A percentile compares a stretch with the other conserved stretches of the same genome.
Conservation (phyloP, 1,140 invertebrate genomes). For the Orius insidiosus region DNA sequence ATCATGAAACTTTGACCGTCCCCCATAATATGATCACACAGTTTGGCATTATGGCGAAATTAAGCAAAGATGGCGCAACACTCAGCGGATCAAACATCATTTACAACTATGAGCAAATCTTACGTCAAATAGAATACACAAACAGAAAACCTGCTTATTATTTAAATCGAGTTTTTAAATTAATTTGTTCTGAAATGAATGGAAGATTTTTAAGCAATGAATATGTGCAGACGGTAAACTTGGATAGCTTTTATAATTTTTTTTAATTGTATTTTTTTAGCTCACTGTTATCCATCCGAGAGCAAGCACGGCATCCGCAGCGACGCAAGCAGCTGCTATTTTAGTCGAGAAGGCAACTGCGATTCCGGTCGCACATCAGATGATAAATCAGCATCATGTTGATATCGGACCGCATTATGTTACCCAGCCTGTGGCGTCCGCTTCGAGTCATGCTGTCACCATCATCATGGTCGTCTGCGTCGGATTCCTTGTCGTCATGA, state of each 20-base stretch:
- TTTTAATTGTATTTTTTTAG: slow-evolving; percentile 26
- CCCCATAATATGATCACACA: slow-evolving; percentile 54
- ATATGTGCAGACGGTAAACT: slow-evolving; percentile 78
- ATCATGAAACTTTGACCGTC: slow-evolving; percentile 71
- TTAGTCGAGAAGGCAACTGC: slow-evolving; percentile 7
- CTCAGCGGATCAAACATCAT: slow-evolving; percentile 70
- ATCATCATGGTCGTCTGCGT: slow-evolving; percentile 86
- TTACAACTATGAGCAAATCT: slow-evolving; percentile 66
- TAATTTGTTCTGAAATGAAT: slow-evolving; percentile 84
- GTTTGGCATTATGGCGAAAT: slow-evolving; percentile 54
- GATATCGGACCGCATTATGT: slow-evolving; percentile 26
- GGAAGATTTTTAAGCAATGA: slow-evolving; percentile 86
- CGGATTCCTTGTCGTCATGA: slow-evolving; percentile 69
- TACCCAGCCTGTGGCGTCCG: slow-evolving; percentile 23
- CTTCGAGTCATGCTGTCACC: slow-evolving; percentile 45
- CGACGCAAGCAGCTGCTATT: slow-evolving; percentile 10
- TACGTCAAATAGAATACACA: slow-evolving; percentile 79
- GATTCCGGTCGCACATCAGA: slow-evolving; percentile 34
- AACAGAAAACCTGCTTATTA: slow-evolving; percentile 89
- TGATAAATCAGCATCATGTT: slow-evolving; percentile 40
- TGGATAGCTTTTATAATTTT: slow-evolving; percentile 23
- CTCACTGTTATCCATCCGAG: slow-evolving; percentile 64
- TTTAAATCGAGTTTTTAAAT: slow-evolving; percentile 82
- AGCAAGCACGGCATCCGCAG: slow-evolving; percentile 23
- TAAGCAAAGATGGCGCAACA: slow-evolving; percentile 66